Evolutionary conservation across 2,113 vertebrate genomes (phyloP).

Genomic region (Amphiprion percula): DNA sequence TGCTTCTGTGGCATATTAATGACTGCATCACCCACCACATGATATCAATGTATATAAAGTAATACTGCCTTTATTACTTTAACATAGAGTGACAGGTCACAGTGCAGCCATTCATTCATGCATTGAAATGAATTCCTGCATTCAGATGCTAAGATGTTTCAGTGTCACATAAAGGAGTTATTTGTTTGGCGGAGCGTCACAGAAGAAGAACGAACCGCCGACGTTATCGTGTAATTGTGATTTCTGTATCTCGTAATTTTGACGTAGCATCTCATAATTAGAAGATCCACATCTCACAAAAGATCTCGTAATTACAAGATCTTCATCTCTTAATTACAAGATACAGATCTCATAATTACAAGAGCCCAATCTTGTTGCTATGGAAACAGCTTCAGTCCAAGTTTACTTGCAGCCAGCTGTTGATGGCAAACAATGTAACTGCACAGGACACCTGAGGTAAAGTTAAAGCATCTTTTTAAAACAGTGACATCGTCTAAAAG

Average conservation of each 20-base stretch:
- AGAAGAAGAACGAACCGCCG: background rate
- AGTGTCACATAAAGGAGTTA: background rate
- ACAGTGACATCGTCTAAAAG: too few relatives aligned
- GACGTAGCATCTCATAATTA: constrained; percentile 6
- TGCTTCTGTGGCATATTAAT: background rate
- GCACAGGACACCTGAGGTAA: background rate
- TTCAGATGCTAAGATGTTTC: background rate
- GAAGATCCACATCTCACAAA: constrained; percentile 16
- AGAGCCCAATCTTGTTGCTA: constrained; percentile 8
- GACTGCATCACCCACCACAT: background rate
- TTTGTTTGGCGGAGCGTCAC: background rate
- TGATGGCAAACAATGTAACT: constrained; percentile 14
- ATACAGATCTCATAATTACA: constrained; percentile 25
- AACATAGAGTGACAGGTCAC: too few relatives aligned
- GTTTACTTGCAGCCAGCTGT: constrained; percentile 19
- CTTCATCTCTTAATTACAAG: constrained; percentile 40
- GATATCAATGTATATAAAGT: background rate
- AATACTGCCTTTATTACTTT: too few relatives aligned
- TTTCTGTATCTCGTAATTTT: background rate
- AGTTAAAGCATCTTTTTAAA: background rate
- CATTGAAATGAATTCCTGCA: background rate
- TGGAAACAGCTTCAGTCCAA: constrained; percentile 16
- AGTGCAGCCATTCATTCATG: background rate
- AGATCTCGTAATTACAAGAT: constrained; percentile 39
- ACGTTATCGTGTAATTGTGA: constrained; percentile 11